Base-by-base conservation (phyloP, 2,888 invertebrate species). In the Anthrax anthrax region DNA sequence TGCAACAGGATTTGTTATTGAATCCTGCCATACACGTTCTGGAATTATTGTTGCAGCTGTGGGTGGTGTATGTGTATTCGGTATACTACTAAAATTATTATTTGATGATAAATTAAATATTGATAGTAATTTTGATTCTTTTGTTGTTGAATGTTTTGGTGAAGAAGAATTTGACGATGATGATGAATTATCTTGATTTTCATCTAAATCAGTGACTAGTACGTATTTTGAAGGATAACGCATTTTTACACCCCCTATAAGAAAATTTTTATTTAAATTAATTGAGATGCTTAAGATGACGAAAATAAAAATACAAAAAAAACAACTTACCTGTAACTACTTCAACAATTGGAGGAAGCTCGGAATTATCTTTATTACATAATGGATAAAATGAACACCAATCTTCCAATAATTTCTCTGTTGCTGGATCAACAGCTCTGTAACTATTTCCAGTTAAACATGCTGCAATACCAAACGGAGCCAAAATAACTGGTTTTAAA, bases 321-420 rank as follows among this genome's bases (percentile, higher is more conserved):
- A 39, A 18, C 8, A 18, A 51, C 54, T 55, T 54, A 69, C 68
- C 67, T 54, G 67, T 61, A 45, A 69, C 63, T 51, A 77, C 77
- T 71, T 74, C 78, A 52, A 76, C 76, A 47, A 63, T 67, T 53
- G 60, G 78, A 65, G 61, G 72, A 67, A 70, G 59, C 53, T 67
- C 66, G 50, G 64, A 59, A 55, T 64, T 71, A 52, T 68, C 65
- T 60, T 73, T 75, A 62, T 73, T 73, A 65, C 80, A 86, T 55
- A 94, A 76, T 50, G 94, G 94, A 72, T 92, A 96, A 64, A 95
- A 94, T 63, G 89, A 88, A 50, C 84, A 78, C 96, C 96, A 97
- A 58, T 95, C 92, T 59, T 91, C 89, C 51, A 95, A 72, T 53
- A 92, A 77, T 53, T 85, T 81, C 56, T 81, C 76, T 17, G 83